A percentile compares a stretch with the other conserved stretches of the same genome.
Evolutionary conservation across 1,140 invertebrate species (phyloP).

Genomic region (Bursaphelenchus mucronatus): DNA sequence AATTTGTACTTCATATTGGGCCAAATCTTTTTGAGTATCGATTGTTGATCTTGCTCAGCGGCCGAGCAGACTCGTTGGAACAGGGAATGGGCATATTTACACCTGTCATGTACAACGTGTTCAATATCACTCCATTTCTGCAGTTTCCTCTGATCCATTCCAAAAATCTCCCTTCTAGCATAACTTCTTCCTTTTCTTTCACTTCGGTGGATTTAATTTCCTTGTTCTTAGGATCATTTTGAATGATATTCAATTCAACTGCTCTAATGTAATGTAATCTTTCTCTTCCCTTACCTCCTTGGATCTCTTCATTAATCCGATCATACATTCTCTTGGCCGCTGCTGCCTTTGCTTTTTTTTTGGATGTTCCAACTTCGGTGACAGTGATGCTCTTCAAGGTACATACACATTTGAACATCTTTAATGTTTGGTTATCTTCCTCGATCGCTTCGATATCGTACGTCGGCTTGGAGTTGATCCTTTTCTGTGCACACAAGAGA

Average conservation of each 20-base stretch:
- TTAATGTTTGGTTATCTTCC: background rate
- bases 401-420: slow-evolving; percentile 9
- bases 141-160: background rate
- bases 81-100: background rate
- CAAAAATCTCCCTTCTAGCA: background rate
- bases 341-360: slow-evolving; percentile 16
- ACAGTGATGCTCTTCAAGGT: slow-evolving; percentile 8
- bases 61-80: no score
- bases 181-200: background rate
- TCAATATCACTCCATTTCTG: background rate
- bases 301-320: slow-evolving; percentile 10
- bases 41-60: background rate
- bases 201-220: background rate
- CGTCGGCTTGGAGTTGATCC: background rate
- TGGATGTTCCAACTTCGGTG: slow-evolving; percentile 5
- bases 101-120: slow-evolving; percentile 1
- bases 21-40: slow-evolving; percentile 7
- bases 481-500: slow-evolving; percentile 13
- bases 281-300: background rate
- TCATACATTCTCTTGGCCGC: slow-evolving; percentile 11
- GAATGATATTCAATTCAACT: background rate
- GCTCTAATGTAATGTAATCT: background rate
- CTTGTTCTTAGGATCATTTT: background rate
- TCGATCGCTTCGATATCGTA: slow-evolving; percentile 3
- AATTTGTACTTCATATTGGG: slow-evolving; percentile 7